phyloP scores from a whole-genome alignment of 2,888 invertebrate species.

The Yponomeuta plumbellus region DNA sequence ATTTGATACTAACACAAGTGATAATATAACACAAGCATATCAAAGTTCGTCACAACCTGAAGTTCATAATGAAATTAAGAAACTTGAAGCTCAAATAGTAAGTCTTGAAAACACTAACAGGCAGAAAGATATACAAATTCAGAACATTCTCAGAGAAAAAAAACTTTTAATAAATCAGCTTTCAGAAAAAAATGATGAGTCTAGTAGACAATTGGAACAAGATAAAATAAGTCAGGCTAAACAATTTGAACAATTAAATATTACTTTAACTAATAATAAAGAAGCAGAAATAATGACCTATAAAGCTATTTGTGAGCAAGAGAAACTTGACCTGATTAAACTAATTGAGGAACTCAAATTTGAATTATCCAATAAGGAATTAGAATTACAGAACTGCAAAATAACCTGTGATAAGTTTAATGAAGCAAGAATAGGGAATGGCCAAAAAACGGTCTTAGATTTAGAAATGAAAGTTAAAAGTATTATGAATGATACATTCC shows the following conservation, averaged over 20 bases:
- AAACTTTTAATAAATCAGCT: constrained; percentile 13
- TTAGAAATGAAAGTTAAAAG: constrained; percentile 38
- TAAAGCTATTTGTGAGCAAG: constrained; percentile 18
- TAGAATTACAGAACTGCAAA: constrained; percentile 25
- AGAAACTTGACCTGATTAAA: constrained; percentile 22
- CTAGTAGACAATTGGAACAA: neutral
- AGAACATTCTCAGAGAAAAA: constrained; percentile 36
- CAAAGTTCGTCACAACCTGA: neutral
- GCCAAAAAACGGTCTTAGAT: neutral
- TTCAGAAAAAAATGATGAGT: neutral
- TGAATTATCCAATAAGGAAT: constrained; percentile 29
- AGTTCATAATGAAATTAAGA: constrained; percentile 21
- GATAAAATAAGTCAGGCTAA: too few relatives aligned
- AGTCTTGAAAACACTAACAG: constrained; percentile 32
- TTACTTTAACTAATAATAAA: neutral
- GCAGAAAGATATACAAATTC: constrained; percentile 38
- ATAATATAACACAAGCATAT: constrained; percentile 13
- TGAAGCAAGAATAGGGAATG: constrained; percentile 22
- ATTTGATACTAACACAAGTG: constrained; percentile 26
- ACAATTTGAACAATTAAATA: neutral
- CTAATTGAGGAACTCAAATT: constrained; percentile 36
- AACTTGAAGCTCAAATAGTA: constrained; percentile 30
- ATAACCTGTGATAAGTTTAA: constrained; percentile 28
- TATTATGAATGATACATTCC: constrained; percentile 63
- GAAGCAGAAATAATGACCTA: neutral